Conservation (phyloP, 2,888 invertebrate species). For the Bellardia bayeri region DNA sequence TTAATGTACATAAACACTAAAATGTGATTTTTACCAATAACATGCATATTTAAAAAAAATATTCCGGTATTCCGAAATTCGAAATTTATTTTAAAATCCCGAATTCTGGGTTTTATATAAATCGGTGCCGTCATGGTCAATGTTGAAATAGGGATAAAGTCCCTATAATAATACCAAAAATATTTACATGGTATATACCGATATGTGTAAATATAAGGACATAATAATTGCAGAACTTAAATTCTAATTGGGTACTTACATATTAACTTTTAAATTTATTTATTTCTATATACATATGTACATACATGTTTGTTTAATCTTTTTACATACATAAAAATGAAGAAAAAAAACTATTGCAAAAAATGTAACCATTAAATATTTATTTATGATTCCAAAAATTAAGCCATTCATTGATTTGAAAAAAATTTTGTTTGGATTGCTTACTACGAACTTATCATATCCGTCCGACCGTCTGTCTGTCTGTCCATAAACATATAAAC, state of each 20-base stretch:
- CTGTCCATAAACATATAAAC: conserved; percentile 8
- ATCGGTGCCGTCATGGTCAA: no score
- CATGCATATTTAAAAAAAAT: no score
- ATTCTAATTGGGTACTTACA: neutral
- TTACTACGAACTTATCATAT: conserved; percentile 13
- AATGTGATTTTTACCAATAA: no score
- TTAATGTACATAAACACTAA: no score
- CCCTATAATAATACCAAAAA: no score
- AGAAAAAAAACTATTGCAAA: conserved; percentile 14
- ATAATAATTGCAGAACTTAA: neutral
- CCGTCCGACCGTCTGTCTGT: neutral
- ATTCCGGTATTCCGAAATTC: no score
- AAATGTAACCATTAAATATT: conserved; percentile 33
- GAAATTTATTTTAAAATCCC: no score
- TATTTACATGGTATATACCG: no score
- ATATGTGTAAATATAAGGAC: no score
- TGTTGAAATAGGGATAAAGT: no score
- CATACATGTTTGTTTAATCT: conserved; percentile 1
- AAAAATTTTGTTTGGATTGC: neutral
- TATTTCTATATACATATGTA: neutral
- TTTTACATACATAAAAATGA: neutral
- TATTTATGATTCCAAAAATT: conserved; percentile 25
- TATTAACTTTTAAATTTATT: neutral
- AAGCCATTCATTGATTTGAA: conserved; percentile 27
- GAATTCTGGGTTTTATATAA: no score